These are phyloP conservation scores for Dryobotodes eremita DNA, from an alignment of 2,888 invertebrate species.

Conservation along the genomic window DNA sequence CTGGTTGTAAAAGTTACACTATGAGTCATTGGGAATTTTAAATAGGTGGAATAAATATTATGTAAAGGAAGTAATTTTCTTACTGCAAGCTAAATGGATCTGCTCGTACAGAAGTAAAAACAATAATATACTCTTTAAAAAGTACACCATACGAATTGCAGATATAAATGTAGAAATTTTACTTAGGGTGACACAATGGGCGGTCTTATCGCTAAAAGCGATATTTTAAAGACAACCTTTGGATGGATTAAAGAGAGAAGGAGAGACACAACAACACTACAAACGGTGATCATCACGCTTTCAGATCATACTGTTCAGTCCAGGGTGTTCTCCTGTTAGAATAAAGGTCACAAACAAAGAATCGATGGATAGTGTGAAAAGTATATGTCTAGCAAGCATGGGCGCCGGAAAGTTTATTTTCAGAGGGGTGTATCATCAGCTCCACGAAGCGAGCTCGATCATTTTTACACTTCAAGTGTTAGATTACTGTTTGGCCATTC, in stretches of 20 bases:
- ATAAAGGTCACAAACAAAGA: not conserved
- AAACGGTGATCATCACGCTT: not conserved
- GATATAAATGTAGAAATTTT: no score
- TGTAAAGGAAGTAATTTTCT: not conserved
- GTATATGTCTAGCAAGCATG: no score
- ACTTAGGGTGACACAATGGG: no score
- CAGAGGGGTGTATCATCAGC: no score
- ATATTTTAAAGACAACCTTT: not conserved
- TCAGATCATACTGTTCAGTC: no score
- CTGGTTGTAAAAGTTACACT: conserved; percentile 68
- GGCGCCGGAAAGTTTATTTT: no score
- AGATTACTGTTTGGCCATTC: no score
- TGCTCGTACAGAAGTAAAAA: not conserved
- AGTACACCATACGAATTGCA: no score
- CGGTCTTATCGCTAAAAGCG: not conserved
- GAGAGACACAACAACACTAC: not conserved
- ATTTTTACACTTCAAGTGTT: no score
- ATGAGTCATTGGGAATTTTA: conserved; percentile 69
- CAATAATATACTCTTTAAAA: not conserved
- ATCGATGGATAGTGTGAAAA: not conserved
- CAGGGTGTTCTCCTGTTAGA: not conserved
- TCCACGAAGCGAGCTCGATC: no score
- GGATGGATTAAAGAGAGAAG: not conserved
- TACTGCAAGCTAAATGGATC: not conserved
- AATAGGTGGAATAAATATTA: conserved; percentile 46